These are phyloP conservation scores for Acrocera orbiculus DNA, from an alignment of 2,888 invertebrate species.

Conservation along the genomic window DNA sequence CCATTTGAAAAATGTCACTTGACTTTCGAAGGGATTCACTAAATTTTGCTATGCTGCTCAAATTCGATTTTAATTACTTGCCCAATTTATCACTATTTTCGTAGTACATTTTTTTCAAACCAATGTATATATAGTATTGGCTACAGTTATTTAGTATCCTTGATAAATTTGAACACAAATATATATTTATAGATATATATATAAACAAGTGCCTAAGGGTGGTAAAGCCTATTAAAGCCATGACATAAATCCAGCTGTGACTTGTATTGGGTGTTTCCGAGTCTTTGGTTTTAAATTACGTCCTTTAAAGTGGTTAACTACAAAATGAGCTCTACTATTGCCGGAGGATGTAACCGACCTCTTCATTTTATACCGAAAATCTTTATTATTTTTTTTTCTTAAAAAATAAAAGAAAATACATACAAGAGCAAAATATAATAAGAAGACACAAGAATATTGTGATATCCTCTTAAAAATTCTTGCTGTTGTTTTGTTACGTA, in stretches of 20 bases:
- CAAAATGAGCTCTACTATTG: too few species aligned
- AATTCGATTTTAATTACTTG: slow-evolving; percentile 14
- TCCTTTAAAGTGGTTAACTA: slow-evolving; percentile 7
- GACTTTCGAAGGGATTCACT: slow-evolving; percentile 3
- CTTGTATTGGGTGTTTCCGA: slow-evolving; percentile 32
- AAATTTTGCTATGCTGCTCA: slow-evolving; percentile 11
- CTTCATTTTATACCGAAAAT: too few species aligned
- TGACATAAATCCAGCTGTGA: slow-evolving; percentile 32
- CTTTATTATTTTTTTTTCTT: too few species aligned
- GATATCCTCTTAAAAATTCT: too few species aligned
- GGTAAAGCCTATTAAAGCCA: slow-evolving; percentile 31
- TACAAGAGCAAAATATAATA: too few species aligned
- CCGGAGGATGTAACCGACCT: too few species aligned
- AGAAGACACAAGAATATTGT: too few species aligned
- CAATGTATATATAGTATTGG: too few species aligned
- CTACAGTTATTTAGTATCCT: too few species aligned
- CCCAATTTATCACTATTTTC: slow-evolving; percentile 10
- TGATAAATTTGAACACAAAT: background rate
- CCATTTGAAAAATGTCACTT: slow-evolving; percentile 1
- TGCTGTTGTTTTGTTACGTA: too few species aligned
- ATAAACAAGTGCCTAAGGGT: slow-evolving; percentile 9
- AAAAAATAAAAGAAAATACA: too few species aligned
- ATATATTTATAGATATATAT: background rate
- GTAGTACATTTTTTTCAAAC: slow-evolving; percentile 1
- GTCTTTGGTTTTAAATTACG: slow-evolving; percentile 9